Evolutionary conservation across 2,113 vertebrate species (phyloP), one percentile per base, ranked within the genome.

Genomic region (Alethe diademata): DNA sequence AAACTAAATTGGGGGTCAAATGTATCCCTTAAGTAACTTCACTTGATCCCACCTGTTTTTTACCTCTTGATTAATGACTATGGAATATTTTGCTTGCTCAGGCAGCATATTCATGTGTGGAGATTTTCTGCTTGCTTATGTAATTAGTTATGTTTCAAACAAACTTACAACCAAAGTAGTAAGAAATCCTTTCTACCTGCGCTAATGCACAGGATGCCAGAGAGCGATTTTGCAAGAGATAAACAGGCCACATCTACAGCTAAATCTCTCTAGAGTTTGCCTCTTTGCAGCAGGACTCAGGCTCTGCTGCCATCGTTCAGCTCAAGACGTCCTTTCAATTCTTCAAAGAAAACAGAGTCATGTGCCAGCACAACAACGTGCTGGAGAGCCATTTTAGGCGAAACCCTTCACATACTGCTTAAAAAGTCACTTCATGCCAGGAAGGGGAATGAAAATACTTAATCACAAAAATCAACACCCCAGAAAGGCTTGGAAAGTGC

Each of bases 81-180:
- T 84, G 88, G 58, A 90, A 96, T 88, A 75, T 57, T 62, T 33
- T 88, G 12, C 51, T 91, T 92, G 67, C 91, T 84, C 88, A 86
- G 86, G 54, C 88, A 95, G 74, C 78, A 81, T 64, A 91, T 85
- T 75, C 86, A 78, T 28, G 25, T 64, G 45, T 82, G 56, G 45
- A 76, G 92, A 70, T 91, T 71, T 93, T 88, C 73, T 95, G 88
- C 22, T 62, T 91, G 66, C 38, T 76, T 15, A 3, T 81, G 93
- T 89, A 97, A 96, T 97, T 95, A 97, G 75, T 88, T 60, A 96
- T 31, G 97, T 96, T 96, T 86, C 82, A 96, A 93, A 96, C 94
- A 97, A 97, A 97, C 66, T 83, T 93, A 87, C 28, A 92, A 91
- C 84, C 94, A 97, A 97, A 98, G 96, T 88, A 95, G 94, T 91